Percentiles rank a stretch among this genome's conserved stretches.
These are phyloP conservation scores for Chaetodon trifasciatus DNA, from an alignment of 2,797 vertebrate species.

Conservation along the genomic window DNA sequence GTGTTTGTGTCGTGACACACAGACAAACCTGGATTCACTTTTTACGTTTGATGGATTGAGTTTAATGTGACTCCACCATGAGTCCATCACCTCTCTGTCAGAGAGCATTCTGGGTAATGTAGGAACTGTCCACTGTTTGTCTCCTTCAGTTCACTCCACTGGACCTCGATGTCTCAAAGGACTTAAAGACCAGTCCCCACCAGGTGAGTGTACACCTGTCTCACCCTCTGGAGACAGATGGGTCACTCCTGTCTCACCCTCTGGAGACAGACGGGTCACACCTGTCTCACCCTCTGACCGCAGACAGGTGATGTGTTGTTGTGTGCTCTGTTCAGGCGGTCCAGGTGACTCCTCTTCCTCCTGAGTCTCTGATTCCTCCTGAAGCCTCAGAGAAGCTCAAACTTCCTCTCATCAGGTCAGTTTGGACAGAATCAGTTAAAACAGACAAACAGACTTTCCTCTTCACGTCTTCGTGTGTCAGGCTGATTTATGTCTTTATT, in stretches of 20 bases:
- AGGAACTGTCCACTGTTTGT: conserved; percentile 5
- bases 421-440: background rate
- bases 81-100: too few relatives aligned
- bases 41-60: too few relatives aligned
- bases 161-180: conserved; percentile 16
- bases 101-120: conserved; percentile 49
- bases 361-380: conserved; percentile 87
- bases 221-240: background rate
- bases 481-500: too few relatives aligned
- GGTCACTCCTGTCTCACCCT: background rate
- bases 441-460: background rate
- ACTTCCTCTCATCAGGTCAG: conserved; percentile 90
- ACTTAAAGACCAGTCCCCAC: background rate
- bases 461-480: too few relatives aligned
- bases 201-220: conserved; percentile 48
- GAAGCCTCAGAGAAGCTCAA: conserved; percentile 89
- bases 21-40: too few relatives aligned
- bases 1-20: too few relatives aligned
- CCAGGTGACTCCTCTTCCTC: conserved; percentile 86
- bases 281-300: background rate
- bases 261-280: background rate
- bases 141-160: conserved; percentile 56
- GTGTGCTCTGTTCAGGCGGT: conserved; percentile 72
- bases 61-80: too few relatives aligned
- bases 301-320: background rate